Evolutionary conservation across 2,797 vertebrate genomes (phyloP), one percentile per base, ranked within the genome.

Genomic region (Sparus aurata): DNA sequence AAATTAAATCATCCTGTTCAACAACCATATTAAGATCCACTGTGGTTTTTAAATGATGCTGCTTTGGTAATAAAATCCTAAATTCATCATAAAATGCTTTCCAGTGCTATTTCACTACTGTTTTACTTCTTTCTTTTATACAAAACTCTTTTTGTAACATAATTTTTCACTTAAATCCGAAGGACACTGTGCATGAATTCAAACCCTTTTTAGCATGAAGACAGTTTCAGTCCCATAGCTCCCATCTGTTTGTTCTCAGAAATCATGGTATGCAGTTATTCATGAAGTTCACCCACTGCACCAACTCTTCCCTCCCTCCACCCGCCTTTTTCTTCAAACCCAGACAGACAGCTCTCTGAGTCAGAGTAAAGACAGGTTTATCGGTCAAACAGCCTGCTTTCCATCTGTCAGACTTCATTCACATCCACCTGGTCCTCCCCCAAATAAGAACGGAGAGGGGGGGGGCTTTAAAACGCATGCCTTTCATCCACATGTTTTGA

Each of bases 401-500:
- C 41, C 77, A 81, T 89, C 79, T 83, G 83, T 57, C 49, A 67
- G 65, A 68, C 49, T 70, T 43, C 73, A 52, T 69, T 82, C 67
- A 65, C 54, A n/a, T 74, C 67, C 69, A 81, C 87, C 77, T 79
- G 68, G 77, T 18, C 65, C 60, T 68, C 20, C 0, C n/a, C n/a
- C 3, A 12, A 59, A 61, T 10, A 69, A 54, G n/a, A 76, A 4
- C 34, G 25, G 20, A 16, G n/a, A 57, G 10, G 27, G n/a, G n/a
- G 47, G 20, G 7, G 5, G 23, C n/a, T 41, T 54, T 15, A 23
- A 53, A 75, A 65, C 18, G 43, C 30, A 22, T 68, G 50, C 63
- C 77, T 90, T 88, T 82, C 53, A 87, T 85, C 77, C 66, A 71
- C 25, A 72, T 86, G 76, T 79, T 88, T 89, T 83, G 62, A 73